Base-by-base conservation (phyloP, 2,888 invertebrate species). In the Allolobophora icterica region DNA sequence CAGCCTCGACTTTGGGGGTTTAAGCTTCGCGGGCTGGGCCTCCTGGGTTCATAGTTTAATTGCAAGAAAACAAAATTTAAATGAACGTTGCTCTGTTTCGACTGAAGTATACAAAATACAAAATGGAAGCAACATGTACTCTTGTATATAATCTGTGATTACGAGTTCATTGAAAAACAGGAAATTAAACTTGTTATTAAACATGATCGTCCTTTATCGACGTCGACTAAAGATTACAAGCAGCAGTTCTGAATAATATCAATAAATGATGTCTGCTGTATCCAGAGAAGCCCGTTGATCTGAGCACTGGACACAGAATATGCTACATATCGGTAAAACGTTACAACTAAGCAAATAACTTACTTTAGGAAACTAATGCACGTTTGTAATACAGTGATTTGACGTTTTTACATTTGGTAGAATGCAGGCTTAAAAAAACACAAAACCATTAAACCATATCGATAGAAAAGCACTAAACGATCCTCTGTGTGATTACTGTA, bases 161-260 rank as follows among this genome's bases (percentile, higher is more conserved):
- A 71, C 8, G 71, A 71, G 71, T 71, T n/a, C 71, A 8, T n/a
- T 71, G 17, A 3, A 71, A 71, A 71, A 71, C n/a, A 71, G 71
- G n/a, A 71, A 71, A 71, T 71, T n/a, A 71, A n/a, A n/a, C 30
- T 71, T 45, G 13, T 13, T n/a, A n/a, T 8, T 17, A 4, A 30
- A 71, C 17, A 1, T 24, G 24, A 52, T 52, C 52, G 52, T 52
- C 24, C 24, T 71, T 71, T 71, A 71, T 71, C 71, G n/a, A n/a
- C n/a, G 3, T 71, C 8, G 30, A n/a, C 71, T 71, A n/a, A 71
- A 30, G 8, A n/a, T 30, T 24, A 58, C n/a, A 71, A n/a, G 71
- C 71, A n/a, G n/a, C n/a, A 30, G n/a, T 71, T 71, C 71, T 71
- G 71, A 71, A 71, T n/a, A 71, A 71, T 71, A 71, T 71, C 71